These are phyloP conservation scores for Oligia fasciuncula DNA, from an alignment of 2,888 invertebrate species.

Conservation along the genomic window DNA sequence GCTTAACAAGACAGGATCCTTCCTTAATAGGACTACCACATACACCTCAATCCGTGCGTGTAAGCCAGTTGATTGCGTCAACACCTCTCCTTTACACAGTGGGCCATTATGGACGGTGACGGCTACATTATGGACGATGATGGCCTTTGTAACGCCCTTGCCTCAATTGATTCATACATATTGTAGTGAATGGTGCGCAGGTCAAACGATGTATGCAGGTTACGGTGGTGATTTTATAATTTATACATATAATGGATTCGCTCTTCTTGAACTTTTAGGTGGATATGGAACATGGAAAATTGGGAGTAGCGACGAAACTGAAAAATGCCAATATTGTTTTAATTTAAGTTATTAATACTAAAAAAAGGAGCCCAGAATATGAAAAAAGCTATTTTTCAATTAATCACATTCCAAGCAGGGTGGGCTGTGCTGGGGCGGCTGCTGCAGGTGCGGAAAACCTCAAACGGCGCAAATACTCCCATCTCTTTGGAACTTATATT, in stretches of 20 bases:
- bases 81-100: slow-evolving; percentile 15
- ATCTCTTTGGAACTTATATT: too few relatives aligned
- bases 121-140: slow-evolving; percentile 45
- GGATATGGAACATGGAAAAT: neutral
- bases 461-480: too few relatives aligned
- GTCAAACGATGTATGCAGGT: slow-evolving; percentile 15
- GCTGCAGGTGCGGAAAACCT: too few relatives aligned
- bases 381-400: neutral
- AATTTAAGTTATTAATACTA: too few relatives aligned
- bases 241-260: neutral
- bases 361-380: neutral
- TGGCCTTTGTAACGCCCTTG: slow-evolving; percentile 26
- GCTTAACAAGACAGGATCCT: neutral
- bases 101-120: slow-evolving; percentile 15
- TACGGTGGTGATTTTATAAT: neutral
- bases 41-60: slow-evolving; percentile 8
- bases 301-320: neutral
- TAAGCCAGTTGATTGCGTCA: slow-evolving; percentile 32
- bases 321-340: neutral
- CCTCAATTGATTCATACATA: slow-evolving; percentile 57
- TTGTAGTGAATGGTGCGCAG: slow-evolving; percentile 34
- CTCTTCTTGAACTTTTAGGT: neutral
- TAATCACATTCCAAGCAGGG: neutral
- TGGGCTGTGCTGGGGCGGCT: too few relatives aligned
- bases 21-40: slow-evolving; percentile 8